Conservation (phyloP, 1,140 invertebrate genomes). For the Drosophila mauritiana region DNA sequence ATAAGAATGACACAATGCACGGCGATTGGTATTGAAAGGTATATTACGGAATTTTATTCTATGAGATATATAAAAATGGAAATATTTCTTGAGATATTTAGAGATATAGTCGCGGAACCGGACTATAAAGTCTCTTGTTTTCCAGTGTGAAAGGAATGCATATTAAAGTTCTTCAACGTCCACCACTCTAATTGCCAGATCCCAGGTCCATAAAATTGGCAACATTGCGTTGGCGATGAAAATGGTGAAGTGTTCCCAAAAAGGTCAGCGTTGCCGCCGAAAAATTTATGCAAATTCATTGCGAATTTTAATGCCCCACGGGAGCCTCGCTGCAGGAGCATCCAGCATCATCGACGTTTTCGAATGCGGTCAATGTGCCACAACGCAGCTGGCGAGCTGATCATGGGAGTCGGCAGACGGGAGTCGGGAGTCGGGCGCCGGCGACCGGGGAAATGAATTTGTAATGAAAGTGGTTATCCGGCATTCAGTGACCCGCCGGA, state of each 20-base stretch:
- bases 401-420: conserved; percentile 25
- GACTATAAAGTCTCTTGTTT: conserved; percentile 3
- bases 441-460: conserved; percentile 70
- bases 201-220: conserved; percentile 20
- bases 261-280: conserved; percentile 25
- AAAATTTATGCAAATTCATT: conserved; percentile 80
- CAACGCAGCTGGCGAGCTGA: conserved; percentile 41
- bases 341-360: conserved; percentile 35
- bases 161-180: conserved; percentile 24
- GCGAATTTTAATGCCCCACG: conserved; percentile 65
- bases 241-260: conserved; percentile 35
- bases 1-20: neutral
- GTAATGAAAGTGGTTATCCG: conserved; percentile 69
- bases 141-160: conserved; percentile 14
- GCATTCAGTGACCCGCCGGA: conserved; percentile 19
- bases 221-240: conserved; percentile 24
- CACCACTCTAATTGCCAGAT: conserved; percentile 54
- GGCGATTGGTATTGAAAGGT: neutral
- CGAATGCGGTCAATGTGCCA: conserved; percentile 76
- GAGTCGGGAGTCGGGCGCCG: conserved; percentile 11
- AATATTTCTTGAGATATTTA: too few species aligned
- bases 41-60: neutral
- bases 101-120: too few species aligned
- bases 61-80: too few species aligned
- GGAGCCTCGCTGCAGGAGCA: conserved; percentile 15